Evolutionary conservation across 2,888 invertebrate species (phyloP).

Genomic region (Idaea biselata): DNA sequence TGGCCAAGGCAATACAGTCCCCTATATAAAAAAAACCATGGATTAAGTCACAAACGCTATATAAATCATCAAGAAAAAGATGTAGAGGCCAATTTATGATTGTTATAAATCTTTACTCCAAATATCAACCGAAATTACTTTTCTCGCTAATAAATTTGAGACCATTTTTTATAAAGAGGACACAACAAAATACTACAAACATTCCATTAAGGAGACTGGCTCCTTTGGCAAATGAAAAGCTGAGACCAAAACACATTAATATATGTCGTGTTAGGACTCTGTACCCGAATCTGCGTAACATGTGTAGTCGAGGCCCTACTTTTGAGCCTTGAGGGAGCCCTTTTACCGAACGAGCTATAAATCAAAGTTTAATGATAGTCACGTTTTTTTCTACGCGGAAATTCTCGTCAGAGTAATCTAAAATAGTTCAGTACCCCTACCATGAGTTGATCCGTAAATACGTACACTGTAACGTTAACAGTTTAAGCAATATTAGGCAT

Average conservation of each 20-base stretch:
- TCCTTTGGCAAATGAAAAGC: slow-evolving; percentile 10
- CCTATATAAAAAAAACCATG: too few species aligned
- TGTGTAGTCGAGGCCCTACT: slow-evolving; percentile 38
- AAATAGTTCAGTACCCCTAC: slow-evolving; percentile 13
- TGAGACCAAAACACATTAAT: slow-evolving; percentile 46
- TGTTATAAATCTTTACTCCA: background rate
- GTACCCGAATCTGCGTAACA: slow-evolving; percentile 40
- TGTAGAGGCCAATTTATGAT: background rate
- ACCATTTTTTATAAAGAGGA: background rate
- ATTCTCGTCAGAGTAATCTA: slow-evolving; percentile 25
- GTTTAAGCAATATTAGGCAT: too few species aligned
- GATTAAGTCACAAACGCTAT: background rate
- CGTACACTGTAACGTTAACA: too few species aligned
- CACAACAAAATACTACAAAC: background rate
- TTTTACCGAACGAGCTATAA: slow-evolving; percentile 47
- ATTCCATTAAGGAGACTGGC: slow-evolving; percentile 6
- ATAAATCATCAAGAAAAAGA: background rate
- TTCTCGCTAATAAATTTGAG: background rate
- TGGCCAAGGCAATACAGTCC: background rate
- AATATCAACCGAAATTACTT: background rate
- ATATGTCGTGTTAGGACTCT: slow-evolving; percentile 42
- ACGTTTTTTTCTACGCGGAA: slow-evolving; percentile 45
- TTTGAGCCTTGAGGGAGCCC: slow-evolving; percentile 38
- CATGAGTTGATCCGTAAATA: background rate
- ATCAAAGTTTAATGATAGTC: slow-evolving; percentile 53